A percentile compares a stretch with the other conserved stretches of the same genome.
Conservation (phyloP, 64 coral and sea anemone genomes). For the Actinia equina region DNA sequence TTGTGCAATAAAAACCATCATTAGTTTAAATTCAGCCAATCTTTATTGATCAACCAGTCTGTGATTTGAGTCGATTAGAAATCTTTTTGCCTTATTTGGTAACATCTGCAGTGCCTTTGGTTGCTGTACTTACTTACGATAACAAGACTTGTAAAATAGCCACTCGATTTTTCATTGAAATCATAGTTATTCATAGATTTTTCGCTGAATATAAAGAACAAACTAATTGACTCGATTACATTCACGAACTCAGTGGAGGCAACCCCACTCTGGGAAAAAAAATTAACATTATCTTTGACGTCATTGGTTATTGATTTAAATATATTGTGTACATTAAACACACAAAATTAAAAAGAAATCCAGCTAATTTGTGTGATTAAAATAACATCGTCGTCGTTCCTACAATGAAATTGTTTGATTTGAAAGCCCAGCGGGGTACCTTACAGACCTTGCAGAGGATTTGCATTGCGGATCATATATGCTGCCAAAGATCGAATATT, state of each 20-base stretch:
- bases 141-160: neutral
- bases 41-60: no score
- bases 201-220: neutral
- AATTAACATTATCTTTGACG: neutral
- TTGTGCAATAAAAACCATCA: no score
- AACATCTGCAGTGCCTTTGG: neutral
- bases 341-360: constrained; percentile 1
- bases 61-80: neutral
- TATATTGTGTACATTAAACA: neutral
- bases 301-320: neutral
- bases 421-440: neutral
- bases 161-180: neutral
- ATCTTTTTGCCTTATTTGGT: constrained; percentile 6
- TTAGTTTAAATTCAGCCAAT: no score
- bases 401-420: neutral
- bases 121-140: no score
- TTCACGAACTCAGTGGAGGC: neutral
- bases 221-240: neutral
- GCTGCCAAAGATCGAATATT: neutral
- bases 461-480: neutral
- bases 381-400: neutral
- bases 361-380: neutral
- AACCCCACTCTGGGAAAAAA: neutral
- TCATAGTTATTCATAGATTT: no score
- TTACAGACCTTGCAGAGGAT: neutral